Evolutionary conservation across 2,888 invertebrate species (phyloP), one percentile per base, ranked within the genome.

Genomic region (Drepana falcataria): DNA sequence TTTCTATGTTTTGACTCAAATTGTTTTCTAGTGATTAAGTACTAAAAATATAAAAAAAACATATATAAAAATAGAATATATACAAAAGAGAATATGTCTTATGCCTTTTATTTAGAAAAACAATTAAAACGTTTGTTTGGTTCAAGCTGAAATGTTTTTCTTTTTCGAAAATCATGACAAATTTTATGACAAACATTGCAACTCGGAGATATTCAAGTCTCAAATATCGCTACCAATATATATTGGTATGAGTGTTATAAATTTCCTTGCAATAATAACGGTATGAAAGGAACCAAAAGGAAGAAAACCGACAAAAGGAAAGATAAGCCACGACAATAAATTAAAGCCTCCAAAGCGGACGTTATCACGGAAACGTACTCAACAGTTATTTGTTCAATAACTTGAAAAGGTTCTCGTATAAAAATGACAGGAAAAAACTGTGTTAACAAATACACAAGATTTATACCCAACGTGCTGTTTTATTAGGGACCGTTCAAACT

Each of bases 371-470:
- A 63, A 63, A 72, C 66, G 61, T 64, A 71, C 75, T 75, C 65
- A 61, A 60, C 71, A 66, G 71, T 74, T 84, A 83, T 84, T 84
- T 83, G 81, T 81, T 62, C 74, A 73, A 74, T 72, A 70, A 71
- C 72, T 69, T 57, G 60, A 59, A 57, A 61, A 63, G 59, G 59
- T 44, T 47, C 63, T 69, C 70, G 68, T 58, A 59, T 63, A 72
- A 72, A 68, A 65, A 58, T 59, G 62, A 60, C 65, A 69, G 69
- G 68, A 73, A 81, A 85, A 79, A 79, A 81, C 74, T 87, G 87
- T 87, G 89, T 90, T 88, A 87, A 88, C 88, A 88, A 89, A 89
- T 86, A 88, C 85, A 83, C n/a, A 81, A 87, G 87, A 88, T 90
- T 89, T 88, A 87, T 86, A 77, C 70, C 75, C 77, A 73, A 34